Conservation (phyloP, 92 coral and sea anemone species). For the Phymanthus crucifer region DNA sequence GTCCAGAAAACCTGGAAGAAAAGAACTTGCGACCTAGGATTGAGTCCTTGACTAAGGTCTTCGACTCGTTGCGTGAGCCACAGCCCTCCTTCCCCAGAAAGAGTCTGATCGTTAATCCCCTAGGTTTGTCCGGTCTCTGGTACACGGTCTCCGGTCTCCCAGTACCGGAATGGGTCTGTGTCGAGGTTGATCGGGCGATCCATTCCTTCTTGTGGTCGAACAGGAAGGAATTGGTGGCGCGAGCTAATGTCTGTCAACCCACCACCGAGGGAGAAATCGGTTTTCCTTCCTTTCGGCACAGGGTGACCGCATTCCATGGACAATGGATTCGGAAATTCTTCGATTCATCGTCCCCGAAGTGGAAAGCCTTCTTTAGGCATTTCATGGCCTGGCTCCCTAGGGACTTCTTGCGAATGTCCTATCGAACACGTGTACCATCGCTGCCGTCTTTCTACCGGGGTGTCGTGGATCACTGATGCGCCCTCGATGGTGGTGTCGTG, state of each 20-base stretch:
- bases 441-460: conserved; percentile 15
- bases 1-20: conserved; percentile 7
- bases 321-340: no score
- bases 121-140: conserved; percentile 24
- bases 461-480: conserved; percentile 1
- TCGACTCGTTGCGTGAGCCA: conserved; percentile 20
- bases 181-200: not conserved
- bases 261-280: not conserved
- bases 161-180: not conserved
- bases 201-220: conserved; percentile 26
- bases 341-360: no score
- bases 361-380: no score
- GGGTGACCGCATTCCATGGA: no score
- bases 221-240: conserved; percentile 12
- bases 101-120: conserved; percentile 12
- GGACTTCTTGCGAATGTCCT: not conserved
- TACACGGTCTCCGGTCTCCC: not conserved
- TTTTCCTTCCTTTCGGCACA: not conserved
- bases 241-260: not conserved
- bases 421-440: not conserved
- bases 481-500: not conserved
- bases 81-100: conserved; percentile 11
- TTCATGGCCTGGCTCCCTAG: not conserved
- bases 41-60: not conserved
- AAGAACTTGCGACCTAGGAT: conserved; percentile 21